Evolutionary conservation across 2,797 vertebrate species (phyloP).

Genomic region (Neoniphon sammara): DNA sequence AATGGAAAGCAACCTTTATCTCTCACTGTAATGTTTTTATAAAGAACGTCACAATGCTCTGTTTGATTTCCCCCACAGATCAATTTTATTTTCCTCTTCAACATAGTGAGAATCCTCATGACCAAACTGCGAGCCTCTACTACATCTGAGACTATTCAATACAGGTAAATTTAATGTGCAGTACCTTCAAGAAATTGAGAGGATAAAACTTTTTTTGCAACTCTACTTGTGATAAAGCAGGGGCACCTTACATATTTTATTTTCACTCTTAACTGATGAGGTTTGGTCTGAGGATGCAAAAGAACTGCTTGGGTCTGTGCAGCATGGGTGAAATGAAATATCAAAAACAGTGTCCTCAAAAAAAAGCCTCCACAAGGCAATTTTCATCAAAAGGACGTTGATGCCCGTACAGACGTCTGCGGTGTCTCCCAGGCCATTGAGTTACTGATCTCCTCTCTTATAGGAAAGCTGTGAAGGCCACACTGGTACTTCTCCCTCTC

Average conservation of each 20-base stretch:
- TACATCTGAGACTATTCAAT: conserved; percentile 95
- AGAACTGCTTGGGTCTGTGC: not conserved
- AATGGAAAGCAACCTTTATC: not conserved
- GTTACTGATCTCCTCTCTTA: not conserved
- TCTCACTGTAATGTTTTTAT: not conserved
- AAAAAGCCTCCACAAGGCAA: no score
- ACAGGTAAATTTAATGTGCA: conserved; percentile 82
- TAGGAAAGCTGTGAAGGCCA: conserved; percentile 97
- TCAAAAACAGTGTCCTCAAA: not conserved
- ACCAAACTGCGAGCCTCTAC: conserved; percentile 95
- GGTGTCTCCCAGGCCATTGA: conserved; percentile 17
- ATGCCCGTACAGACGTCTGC: not conserved
- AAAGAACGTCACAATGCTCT: not conserved
- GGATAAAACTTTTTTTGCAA: not conserved
- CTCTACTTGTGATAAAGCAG: not conserved
- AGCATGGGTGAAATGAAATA: not conserved
- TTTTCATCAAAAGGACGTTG: not conserved
- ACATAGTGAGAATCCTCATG: conserved; percentile 96
- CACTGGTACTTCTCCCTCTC: conserved; percentile 91
- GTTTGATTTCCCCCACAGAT: conserved; percentile 80
- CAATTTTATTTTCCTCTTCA: conserved; percentile 97
- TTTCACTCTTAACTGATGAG: not conserved
- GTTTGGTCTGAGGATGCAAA: not conserved
- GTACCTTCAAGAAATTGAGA: not conserved
- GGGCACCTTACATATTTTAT: conserved; percentile 3